These are phyloP conservation scores for Reticulitermes lucifugus DNA, from an alignment of 2,888 invertebrate genomes.

Conservation along the genomic window DNA sequence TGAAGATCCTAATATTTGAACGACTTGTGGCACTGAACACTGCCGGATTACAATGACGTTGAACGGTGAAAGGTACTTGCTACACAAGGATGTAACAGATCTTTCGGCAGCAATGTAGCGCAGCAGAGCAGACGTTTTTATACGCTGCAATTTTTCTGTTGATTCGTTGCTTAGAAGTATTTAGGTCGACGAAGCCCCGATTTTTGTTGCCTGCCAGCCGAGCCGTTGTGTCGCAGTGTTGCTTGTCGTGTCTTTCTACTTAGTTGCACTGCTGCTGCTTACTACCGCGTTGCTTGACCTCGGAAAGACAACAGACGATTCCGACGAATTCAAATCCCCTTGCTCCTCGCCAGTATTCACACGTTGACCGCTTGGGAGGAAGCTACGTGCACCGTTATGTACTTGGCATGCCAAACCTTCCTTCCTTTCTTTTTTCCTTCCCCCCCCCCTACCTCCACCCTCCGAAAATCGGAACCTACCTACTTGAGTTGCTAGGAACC, in stretches of 20 bases:
- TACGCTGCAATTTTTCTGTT: background rate
- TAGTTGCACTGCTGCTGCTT: background rate
- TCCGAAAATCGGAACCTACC: background rate
- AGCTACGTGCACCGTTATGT: slow-evolving; percentile 14
- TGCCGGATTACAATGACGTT: background rate
- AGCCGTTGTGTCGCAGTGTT: no score
- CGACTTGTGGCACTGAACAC: no score
- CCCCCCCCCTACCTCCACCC: no score
- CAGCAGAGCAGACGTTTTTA: background rate
- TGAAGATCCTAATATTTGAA: no score
- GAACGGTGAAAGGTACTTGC: background rate
- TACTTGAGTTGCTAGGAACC: background rate
- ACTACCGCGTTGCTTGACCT: slow-evolving; percentile 1
- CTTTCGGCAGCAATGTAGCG: background rate
- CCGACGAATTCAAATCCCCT: background rate
- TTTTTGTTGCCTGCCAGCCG: background rate
- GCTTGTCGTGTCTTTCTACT: no score
- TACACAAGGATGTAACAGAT: slow-evolving; percentile 5
- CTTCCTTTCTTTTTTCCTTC: background rate
- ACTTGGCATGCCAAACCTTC: slow-evolving; percentile 17
- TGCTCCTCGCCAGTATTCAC: background rate
- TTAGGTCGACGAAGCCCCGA: background rate
- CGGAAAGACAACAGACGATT: background rate
- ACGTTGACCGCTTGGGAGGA: slow-evolving; percentile 26
- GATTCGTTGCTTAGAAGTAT: background rate